phyloP scores from a whole-genome alignment of 2,888 invertebrate species.

The Thalpophila matura region DNA sequence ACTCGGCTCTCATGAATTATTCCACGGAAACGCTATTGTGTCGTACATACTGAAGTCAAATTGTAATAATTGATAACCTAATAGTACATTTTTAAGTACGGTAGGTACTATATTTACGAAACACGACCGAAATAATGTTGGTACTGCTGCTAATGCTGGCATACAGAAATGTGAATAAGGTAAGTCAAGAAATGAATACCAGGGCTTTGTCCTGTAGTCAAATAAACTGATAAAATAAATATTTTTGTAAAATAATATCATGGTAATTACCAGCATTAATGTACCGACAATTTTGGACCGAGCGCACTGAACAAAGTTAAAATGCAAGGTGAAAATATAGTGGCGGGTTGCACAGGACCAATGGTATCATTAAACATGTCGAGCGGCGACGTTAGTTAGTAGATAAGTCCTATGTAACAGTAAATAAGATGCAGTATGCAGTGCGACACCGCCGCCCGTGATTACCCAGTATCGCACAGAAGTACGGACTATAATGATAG shows the following conservation, averaged over 20 bases:
- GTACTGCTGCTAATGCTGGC: constrained; percentile 2
- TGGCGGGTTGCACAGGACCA: constrained; percentile 43
- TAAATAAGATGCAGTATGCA: constrained; percentile 77
- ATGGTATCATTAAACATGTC: constrained; percentile 55
- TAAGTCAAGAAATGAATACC: constrained; percentile 13
- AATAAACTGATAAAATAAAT: constrained; percentile 29
- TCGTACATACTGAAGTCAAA: constrained; percentile 60
- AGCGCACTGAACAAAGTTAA: constrained; percentile 43
- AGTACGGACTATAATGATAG: constrained; percentile 84
- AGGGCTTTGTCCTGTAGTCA: constrained; percentile 14
- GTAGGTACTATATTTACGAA: constrained; percentile 21
- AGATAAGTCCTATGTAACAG: constrained; percentile 63
- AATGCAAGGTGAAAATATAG: constrained; percentile 55
- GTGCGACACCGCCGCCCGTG: constrained; percentile 74
- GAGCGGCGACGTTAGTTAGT: constrained; percentile 43
- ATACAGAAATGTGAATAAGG: neutral
- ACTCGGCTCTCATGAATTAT: constrained; percentile 67
- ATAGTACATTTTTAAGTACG: constrained; percentile 50
- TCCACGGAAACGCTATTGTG: constrained; percentile 65
- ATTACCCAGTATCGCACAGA: constrained; percentile 80
- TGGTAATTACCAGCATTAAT: constrained; percentile 29
- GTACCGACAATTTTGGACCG: constrained; percentile 30
- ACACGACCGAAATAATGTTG: constrained; percentile 22
- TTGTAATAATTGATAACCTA: constrained; percentile 67
- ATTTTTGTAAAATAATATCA: constrained; percentile 35